phyloP scores from a whole-genome alignment of 2,888 invertebrate species.

The Blastobasis lacticolella region DNA sequence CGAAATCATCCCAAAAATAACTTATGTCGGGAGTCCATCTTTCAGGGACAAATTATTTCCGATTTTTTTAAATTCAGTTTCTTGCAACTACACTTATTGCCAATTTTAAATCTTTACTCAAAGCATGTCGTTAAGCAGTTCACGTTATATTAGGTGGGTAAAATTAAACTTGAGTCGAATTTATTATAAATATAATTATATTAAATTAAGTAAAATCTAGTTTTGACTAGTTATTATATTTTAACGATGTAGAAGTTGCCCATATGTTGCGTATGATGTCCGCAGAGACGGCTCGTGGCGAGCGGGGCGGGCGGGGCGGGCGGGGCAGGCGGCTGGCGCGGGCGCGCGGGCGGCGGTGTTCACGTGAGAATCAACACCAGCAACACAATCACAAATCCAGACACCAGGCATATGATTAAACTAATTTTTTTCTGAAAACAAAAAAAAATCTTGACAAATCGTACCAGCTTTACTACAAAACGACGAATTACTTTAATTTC shows the following conservation, averaged over 20 bases:
- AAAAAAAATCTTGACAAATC: neutral
- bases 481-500: neutral
- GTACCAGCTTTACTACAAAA: neutral
- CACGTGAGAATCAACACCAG: conserved; percentile 48
- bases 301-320: conserved; percentile 32
- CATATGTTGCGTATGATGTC: conserved; percentile 8
- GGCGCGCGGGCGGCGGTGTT: conserved; percentile 1
- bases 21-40: neutral
- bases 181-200: neutral
- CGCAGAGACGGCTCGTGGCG: conserved; percentile 27
- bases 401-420: conserved; percentile 45
- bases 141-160: neutral
- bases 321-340: conserved; percentile 19
- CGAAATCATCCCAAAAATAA: neutral
- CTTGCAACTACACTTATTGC: neutral
- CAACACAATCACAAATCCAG: conserved; percentile 48
- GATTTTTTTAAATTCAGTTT: neutral
- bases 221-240: neutral
- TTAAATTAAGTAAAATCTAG: neutral
- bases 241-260: neutral
- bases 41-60: neutral
- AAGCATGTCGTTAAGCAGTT: neutral
- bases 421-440: conserved; percentile 54
- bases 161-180: neutral
- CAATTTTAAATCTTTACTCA: neutral